Conservation (phyloP, 1,140 invertebrate species). For the Epicauta chinensis region DNA sequence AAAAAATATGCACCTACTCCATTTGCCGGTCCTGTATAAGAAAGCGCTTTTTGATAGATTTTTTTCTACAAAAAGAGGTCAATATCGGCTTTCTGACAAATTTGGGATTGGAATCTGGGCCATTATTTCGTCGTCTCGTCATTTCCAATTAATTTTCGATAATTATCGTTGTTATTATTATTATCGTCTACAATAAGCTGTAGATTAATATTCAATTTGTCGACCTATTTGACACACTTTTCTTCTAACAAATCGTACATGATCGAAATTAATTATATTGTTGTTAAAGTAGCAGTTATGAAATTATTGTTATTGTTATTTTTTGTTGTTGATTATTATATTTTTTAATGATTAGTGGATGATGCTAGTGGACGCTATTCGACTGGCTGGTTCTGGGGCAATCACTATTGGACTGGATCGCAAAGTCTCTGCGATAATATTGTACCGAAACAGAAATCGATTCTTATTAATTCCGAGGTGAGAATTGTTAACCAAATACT, state of each 20-base stretch:
- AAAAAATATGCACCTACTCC: too few species aligned
- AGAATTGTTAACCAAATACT: not conserved
- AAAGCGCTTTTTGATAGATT: too few species aligned
- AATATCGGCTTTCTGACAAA: too few species aligned
- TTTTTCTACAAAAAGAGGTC: too few species aligned
- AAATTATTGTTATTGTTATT: not conserved
- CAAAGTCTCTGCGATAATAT: conserved; percentile 66
- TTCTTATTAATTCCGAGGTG: conserved; percentile 19
- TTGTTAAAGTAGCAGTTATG: not conserved
- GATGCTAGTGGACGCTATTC: conserved; percentile 74
- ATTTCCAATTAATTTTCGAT: too few species aligned
- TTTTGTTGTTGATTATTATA: not conserved
- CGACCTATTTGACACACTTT: not conserved
- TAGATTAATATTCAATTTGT: not conserved
- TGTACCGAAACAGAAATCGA: conserved; percentile 30
- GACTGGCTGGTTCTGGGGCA: conserved; percentile 76
- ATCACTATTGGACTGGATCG: conserved; percentile 75
- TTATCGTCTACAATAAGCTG: not conserved
- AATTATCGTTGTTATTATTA: too few species aligned
- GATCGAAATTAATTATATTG: not conserved
- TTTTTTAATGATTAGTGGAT: conserved; percentile 52
- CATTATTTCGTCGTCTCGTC: too few species aligned
- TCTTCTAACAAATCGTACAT: not conserved
- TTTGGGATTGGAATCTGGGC: too few species aligned
- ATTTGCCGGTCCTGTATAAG: too few species aligned